These are phyloP conservation scores for Chloroceryle aenea DNA, from an alignment of 2,113 vertebrate genomes.

Conservation along the genomic window DNA sequence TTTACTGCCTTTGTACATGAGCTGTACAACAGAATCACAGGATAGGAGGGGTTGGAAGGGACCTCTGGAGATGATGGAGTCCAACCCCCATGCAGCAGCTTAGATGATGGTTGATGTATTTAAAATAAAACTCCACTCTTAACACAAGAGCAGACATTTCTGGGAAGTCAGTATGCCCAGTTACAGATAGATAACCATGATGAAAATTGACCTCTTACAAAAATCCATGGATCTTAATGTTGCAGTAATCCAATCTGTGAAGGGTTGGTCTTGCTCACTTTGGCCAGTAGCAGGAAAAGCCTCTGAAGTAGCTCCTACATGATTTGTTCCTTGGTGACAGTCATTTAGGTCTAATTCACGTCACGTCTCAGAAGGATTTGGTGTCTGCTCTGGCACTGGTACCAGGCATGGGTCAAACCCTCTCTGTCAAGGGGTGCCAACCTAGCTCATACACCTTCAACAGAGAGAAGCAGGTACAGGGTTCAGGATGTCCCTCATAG, in stretches of 20 bases:
- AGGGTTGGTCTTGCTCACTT: not conserved
- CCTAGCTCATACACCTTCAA: not conserved
- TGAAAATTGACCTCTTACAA: not conserved
- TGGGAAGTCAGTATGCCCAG: not conserved
- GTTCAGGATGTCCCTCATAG: not conserved
- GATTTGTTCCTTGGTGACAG: not conserved
- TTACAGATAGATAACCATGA: not conserved
- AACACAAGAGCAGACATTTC: not conserved
- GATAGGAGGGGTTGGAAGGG: too few relatives aligned
- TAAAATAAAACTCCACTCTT: not conserved
- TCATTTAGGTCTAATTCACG: not conserved
- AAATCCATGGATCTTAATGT: not conserved
- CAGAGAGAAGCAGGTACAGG: not conserved
- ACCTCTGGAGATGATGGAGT: too few relatives aligned
- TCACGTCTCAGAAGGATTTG: not conserved
- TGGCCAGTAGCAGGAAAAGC: not conserved
- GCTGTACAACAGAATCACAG: not conserved
- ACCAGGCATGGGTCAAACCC: not conserved
- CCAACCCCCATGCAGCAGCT: not conserved
- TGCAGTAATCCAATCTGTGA: not conserved
- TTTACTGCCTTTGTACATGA: constrained; percentile 27
- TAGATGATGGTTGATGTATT: not conserved
- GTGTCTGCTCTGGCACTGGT: not conserved
- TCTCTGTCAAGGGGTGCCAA: not conserved
- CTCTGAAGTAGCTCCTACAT: not conserved